Evolutionary conservation across 1,140 invertebrate genomes (phyloP), one percentile per base, ranked within the genome.

Genomic region (Neodiprion pinetum): DNA sequence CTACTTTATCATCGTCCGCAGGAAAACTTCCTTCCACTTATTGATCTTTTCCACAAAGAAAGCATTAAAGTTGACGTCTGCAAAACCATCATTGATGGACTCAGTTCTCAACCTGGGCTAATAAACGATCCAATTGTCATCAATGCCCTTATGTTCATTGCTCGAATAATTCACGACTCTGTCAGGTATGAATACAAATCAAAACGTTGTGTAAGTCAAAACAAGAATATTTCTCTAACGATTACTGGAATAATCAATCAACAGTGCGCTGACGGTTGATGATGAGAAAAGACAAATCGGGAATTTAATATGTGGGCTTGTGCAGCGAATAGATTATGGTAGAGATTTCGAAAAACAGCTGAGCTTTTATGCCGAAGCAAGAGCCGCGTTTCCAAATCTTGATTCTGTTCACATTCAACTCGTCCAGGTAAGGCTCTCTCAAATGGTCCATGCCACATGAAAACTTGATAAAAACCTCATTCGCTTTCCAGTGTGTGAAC

Each of bases 341-440:
- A 88, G 93, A 61, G 95, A 98, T 88, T 94, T 96, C 86, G 96
- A 98, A 85, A 94, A 95, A 80, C 96, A 98, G 84, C 89, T 99
- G 4, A 94, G 93, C 84, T 99, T 98, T 89, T 98, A 96, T 88
- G 97, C 96, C 4, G 97, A 99, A 86, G 94, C 96, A 11, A 90
- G 98, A 76, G 93, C 94, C 23, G 91, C 93, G 0, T 99, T 98
- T 88, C 93, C 94, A 40, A 98, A 98, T 89, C 90, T 99, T 40
- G 97, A 99, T 85, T 86, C 92, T 2, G 95, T 98, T 17, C 92
- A 97, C 72, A 89, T 93, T 17, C 93, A 96, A 66, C 89, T 99
- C 47, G 93, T 98, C 21, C 96, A 98, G 85, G 95, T 96, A 87
- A 86, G 10, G 10, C 77, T 71, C 23, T 14, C 65, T 48, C 21